Base-by-base conservation (phyloP, 92 coral and sea anemone genomes). In the Parazoanthus swiftii region DNA sequence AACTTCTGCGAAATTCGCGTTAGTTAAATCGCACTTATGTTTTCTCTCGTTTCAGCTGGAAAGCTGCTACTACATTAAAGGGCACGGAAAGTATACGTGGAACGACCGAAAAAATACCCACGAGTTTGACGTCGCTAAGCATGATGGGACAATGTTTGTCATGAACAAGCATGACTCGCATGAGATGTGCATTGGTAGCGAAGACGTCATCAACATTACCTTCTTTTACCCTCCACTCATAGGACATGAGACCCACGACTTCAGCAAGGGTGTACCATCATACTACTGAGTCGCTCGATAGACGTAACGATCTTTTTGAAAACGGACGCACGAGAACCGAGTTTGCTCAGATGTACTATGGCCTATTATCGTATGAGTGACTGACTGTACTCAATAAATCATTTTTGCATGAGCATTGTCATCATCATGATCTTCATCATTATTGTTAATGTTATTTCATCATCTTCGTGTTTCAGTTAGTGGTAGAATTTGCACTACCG, bases 61-160 rank as follows among this genome's bases (percentile, higher is more conserved):
- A 71, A 65, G 44, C 26, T 74, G 74, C 33, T 89, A 85, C 66
- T 44, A 66, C 74, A 67, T 85, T 84, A 46, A 89, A 51, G 92
- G 92, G 29, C 66, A 79, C 25, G 92, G 92, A n/a, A 76, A 89
- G 75, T 89, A 89, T 50, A 20, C 25, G 2, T 89, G 89, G 92
- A 33, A 89, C 37, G 43, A 54, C 5, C 85, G 92, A 36, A 8
- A 70, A 68, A 43, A 43, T 33, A n/a, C 25, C 26, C 91, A 89
- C 37, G 91, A 83, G 37, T 79, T 85, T 51, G 85, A 85, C 72
- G 16, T 84, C 21, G 92, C 71, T 74, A 85, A 85, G 80, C 88
- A 89, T 84, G 51, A 82, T 51, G 92, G 92, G 68, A 89, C 92
- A 8, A 65, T 89, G 92, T 3, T 89, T 33, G 80, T 89, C 36